A percentile compares a stretch with the other conserved stretches of the same genome.
Evolutionary conservation across 1,140 invertebrate species (phyloP).

Genomic region (Cherax quadricarinatus): DNA sequence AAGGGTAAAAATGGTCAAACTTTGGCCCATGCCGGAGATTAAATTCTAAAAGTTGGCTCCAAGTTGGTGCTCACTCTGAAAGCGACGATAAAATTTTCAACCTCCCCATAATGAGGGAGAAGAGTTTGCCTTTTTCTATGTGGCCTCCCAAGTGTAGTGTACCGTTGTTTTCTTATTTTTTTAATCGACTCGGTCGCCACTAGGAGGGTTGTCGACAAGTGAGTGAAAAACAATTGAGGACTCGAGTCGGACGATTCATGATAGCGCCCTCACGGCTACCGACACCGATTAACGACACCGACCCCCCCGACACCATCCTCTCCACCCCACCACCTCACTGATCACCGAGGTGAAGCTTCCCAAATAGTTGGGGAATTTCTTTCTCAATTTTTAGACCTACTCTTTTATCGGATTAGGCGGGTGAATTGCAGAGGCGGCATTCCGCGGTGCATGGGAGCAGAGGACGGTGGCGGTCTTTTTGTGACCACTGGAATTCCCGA

Average conservation of each 20-base stretch:
- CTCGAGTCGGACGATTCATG: too few relatives aligned
- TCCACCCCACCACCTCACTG: background rate
- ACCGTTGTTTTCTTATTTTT: conserved; percentile 45
- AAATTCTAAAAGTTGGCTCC: conserved; percentile 70
- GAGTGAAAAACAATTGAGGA: too few relatives aligned
- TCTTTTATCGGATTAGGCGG: conserved; percentile 29
- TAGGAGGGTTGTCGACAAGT: too few relatives aligned
- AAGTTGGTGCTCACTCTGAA: conserved; percentile 71
- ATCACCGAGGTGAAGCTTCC: background rate
- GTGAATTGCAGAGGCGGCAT: conserved; percentile 23
- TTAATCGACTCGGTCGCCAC: background rate
- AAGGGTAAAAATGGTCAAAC: conserved; percentile 70
- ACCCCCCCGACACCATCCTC: conserved; percentile 14
- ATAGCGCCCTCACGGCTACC: too few relatives aligned
- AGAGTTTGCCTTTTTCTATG: conserved; percentile 52
- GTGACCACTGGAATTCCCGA: background rate
- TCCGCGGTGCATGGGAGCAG: conserved; percentile 17
- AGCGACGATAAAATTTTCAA: conserved; percentile 68
- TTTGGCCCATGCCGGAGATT: conserved; percentile 71
- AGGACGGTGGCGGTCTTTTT: background rate
- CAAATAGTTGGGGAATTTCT: conserved; percentile 63
- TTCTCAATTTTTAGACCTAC: conserved; percentile 49
- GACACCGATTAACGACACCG: too few relatives aligned
- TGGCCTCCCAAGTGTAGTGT: conserved; percentile 32
- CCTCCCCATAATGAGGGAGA: conserved; percentile 66